These are phyloP conservation scores for Diachasmimorpha longicaudata DNA, from an alignment of 1,140 invertebrate species.

Conservation along the genomic window DNA sequence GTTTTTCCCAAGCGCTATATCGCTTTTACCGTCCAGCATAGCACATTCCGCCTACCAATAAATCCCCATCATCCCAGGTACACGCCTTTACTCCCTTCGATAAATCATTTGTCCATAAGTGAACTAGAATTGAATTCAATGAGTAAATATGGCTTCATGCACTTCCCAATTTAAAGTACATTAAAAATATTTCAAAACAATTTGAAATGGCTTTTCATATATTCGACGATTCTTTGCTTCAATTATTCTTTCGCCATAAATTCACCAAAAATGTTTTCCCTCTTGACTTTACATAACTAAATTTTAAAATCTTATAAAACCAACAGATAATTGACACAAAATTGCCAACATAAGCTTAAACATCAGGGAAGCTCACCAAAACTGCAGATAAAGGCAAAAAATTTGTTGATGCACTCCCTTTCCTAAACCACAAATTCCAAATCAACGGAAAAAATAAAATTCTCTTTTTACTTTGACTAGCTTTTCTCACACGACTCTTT, in stretches of 20 bases:
- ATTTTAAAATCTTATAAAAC: too few species aligned
- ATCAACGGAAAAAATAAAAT: too few species aligned
- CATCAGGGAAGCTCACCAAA: too few species aligned
- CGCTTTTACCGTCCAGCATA: slow-evolving; percentile 40
- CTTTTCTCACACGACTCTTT: slow-evolving; percentile 27
- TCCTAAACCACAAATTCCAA: too few species aligned
- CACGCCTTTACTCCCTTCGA: slow-evolving; percentile 43
- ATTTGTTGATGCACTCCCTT: too few species aligned
- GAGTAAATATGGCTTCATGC: slow-evolving; percentile 57
- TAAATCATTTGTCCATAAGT: slow-evolving; percentile 59
- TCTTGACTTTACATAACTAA: too few species aligned
- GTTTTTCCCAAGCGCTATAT: slow-evolving; percentile 11
- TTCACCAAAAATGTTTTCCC: too few species aligned
- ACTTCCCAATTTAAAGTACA: slow-evolving; percentile 34
- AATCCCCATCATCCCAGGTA: slow-evolving; percentile 56
- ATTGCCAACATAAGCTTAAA: too few species aligned
- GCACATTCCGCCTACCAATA: slow-evolving; percentile 46
- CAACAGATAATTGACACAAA: too few species aligned
- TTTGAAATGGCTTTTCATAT: neutral
- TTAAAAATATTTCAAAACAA: neutral
- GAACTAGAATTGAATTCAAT: slow-evolving; percentile 62
- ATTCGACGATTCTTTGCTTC: too few species aligned
- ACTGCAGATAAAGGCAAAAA: too few species aligned
- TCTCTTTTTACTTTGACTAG: neutral
- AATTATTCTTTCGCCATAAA: too few species aligned